These are phyloP conservation scores for Poeciliopsis presidionis DNA, from an alignment of 2,797 vertebrate genomes.

Conservation along the genomic window DNA sequence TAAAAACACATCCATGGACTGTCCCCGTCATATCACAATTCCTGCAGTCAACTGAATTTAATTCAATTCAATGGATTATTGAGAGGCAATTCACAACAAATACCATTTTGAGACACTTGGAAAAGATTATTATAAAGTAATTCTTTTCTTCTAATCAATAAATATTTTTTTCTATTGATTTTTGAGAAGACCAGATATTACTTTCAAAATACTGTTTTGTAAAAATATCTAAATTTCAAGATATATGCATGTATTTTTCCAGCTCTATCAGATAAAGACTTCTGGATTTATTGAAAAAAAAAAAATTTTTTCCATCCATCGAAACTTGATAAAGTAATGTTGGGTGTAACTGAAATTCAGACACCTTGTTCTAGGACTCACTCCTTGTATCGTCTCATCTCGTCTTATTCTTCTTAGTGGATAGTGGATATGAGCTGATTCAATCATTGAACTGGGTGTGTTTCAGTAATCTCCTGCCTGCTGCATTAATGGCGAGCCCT, in stretches of 20 bases:
- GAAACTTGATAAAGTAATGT: background rate
- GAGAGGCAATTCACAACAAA: background rate
- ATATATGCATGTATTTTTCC: background rate
- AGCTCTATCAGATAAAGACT: background rate
- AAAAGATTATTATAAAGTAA: background rate
- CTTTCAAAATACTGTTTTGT: background rate
- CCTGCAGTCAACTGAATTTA: background rate
- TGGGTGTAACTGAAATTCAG: background rate
- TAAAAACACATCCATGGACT: background rate
- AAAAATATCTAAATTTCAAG: background rate
- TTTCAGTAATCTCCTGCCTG: constrained; percentile 25
- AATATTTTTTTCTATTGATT: background rate
- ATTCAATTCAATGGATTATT: background rate
- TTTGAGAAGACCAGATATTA: background rate
- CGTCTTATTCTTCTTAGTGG: background rate
- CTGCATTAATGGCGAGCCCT: constrained; percentile 36
- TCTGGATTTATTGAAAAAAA: background rate
- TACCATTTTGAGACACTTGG: background rate
- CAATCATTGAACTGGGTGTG: constrained; percentile 59
- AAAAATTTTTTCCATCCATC: background rate
- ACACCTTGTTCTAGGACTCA: background rate
- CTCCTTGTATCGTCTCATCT: background rate
- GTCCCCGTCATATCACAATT: background rate
- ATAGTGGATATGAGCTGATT: constrained; percentile 16
- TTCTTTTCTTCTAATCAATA: background rate